Percentiles rank a stretch among this genome's conserved stretches.
These are phyloP conservation scores for Apodemia duryi DNA, from an alignment of 2,888 invertebrate species.

Conservation along the genomic window DNA sequence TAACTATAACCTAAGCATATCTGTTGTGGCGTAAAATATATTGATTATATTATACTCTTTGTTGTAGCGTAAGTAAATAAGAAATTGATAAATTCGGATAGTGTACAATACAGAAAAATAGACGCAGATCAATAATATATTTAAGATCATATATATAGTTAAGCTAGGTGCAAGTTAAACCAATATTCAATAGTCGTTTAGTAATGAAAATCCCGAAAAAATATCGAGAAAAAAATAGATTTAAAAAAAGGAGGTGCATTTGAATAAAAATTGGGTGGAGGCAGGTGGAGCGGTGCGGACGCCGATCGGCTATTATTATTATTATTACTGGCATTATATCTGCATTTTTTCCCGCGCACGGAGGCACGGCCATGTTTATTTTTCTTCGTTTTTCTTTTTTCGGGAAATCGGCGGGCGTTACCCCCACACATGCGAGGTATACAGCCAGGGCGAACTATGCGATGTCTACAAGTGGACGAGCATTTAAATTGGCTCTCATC, in stretches of 20 bases:
- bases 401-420: conserved; percentile 58
- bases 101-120: no score
- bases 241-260: conserved; percentile 70
- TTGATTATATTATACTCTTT: no score
- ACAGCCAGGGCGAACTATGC: conserved; percentile 63
- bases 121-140: no score
- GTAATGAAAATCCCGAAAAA: conserved; percentile 77
- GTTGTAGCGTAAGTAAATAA: no score
- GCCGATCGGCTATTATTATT: conserved; percentile 77
- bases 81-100: no score
- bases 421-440: conserved; percentile 51
- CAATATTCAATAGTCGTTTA: conserved; percentile 49
- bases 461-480: conserved; percentile 78
- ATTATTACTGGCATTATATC: conserved; percentile 79
- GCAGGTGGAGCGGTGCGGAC: conserved; percentile 52
- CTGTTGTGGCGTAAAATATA: no score
- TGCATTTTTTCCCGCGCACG: conserved; percentile 75
- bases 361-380: conserved; percentile 65
- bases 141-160: no score
- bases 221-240: conserved; percentile 66
- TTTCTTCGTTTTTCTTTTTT: conserved; percentile 71
- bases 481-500: conserved; percentile 79
- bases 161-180: not conserved
- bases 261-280: conserved; percentile 76
- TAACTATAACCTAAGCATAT: no score